Percentiles rank a stretch among this genome's conserved stretches.
phyloP scores from a whole-genome alignment of 2,888 invertebrate species.

The Drosophila rellima region DNA sequence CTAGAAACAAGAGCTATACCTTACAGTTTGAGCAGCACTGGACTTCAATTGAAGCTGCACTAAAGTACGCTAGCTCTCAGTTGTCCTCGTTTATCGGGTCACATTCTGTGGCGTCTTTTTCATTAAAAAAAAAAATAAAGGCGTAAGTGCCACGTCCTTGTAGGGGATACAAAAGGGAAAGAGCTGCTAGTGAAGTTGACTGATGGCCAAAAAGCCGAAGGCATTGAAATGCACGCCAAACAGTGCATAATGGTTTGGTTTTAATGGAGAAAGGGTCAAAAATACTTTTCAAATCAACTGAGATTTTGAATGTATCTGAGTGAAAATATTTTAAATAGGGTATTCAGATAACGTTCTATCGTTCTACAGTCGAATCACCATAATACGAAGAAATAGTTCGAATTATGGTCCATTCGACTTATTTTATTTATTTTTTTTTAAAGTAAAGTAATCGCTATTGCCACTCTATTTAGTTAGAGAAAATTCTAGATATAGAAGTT shows the following conservation, averaged over 20 bases:
- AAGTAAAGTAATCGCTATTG: too few relatives aligned
- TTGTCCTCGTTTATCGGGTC: conserved; percentile 4
- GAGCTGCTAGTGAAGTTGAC: conserved; percentile 51
- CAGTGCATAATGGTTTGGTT: not conserved
- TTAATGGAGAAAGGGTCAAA: not conserved
- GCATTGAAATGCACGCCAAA: conserved; percentile 6
- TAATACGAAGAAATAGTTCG: too few relatives aligned
- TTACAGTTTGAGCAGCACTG: conserved; percentile 32
- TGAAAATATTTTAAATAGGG: too few relatives aligned
- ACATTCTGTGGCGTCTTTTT: not conserved
- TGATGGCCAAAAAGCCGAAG: conserved; percentile 37
- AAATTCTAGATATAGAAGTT: too few relatives aligned
- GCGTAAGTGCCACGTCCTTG: conserved; percentile 13
- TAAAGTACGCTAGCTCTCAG: not conserved
- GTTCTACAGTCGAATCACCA: too few relatives aligned
- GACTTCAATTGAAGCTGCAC: conserved; percentile 3
- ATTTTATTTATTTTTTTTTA: too few relatives aligned
- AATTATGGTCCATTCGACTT: too few relatives aligned
- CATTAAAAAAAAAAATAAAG: not conserved
- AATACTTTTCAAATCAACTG: not conserved
- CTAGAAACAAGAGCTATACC: conserved; percentile 1
- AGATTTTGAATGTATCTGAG: not conserved
- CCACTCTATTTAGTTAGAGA: too few relatives aligned
- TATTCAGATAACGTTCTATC: too few relatives aligned
- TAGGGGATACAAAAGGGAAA: not conserved